These are phyloP conservation scores for Arrhamphus sclerolepis DNA, from an alignment of 2,797 vertebrate species.

Conservation along the genomic window DNA sequence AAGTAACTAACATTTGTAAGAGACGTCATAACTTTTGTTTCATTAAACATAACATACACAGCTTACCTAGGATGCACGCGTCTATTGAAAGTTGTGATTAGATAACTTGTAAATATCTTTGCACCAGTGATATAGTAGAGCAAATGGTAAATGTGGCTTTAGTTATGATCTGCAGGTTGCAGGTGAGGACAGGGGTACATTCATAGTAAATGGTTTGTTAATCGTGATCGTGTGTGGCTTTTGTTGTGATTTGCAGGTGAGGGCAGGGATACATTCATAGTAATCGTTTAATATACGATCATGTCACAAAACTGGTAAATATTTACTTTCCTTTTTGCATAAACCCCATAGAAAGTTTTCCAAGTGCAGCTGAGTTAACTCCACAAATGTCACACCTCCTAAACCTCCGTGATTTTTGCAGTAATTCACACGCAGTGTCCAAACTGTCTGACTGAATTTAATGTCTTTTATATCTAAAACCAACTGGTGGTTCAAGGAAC, in stretches of 20 bases:
- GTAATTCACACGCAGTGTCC: constrained; percentile 32
- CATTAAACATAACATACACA: neutral
- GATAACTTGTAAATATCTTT: no score
- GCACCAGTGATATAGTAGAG: no score
- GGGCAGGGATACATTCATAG: neutral
- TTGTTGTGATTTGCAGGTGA: neutral
- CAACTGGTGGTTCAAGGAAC: constrained; percentile 18
- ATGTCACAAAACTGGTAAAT: neutral
- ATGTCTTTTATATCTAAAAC: constrained; percentile 1
- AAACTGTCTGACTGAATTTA: neutral
- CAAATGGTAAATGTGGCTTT: no score
- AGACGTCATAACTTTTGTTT: neutral
- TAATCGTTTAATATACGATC: neutral
- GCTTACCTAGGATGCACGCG: neutral
- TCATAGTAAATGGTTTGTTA: no score
- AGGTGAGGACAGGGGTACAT: neutral
- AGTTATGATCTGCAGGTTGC: no score
- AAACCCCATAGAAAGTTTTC: constrained; percentile 1
- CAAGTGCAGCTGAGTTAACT: constrained; percentile 21
- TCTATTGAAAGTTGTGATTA: no score
- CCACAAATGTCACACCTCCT: constrained; percentile 15
- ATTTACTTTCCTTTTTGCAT: constrained; percentile 1
- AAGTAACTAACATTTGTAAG: neutral
- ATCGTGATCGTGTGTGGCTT: no score
- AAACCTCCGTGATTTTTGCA: constrained; percentile 41